Conservation (phyloP, 2,888 invertebrate genomes). For the Craniophora ligustri region DNA sequence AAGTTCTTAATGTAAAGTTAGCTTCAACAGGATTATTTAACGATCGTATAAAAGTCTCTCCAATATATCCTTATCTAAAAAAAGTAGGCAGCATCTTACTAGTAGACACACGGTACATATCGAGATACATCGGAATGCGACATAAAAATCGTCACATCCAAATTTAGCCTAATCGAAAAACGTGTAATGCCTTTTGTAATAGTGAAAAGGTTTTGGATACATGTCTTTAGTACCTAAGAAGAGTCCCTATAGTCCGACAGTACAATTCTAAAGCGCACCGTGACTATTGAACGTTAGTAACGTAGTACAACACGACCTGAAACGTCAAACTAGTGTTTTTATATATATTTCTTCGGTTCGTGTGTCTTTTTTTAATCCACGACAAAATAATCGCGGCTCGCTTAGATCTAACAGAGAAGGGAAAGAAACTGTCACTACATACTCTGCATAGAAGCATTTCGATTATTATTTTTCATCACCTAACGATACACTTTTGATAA, state of each 20-base stretch:
- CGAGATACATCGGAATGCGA: conserved; percentile 66
- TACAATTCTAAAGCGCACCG: conserved; percentile 26
- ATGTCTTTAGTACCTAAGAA: conserved; percentile 77
- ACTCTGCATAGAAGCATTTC: conserved; percentile 74
- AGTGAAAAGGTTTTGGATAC: conserved; percentile 81
- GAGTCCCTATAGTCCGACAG: conserved; percentile 59
- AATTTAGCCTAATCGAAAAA: conserved; percentile 69
- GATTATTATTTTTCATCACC: conserved; percentile 73
- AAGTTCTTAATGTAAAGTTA: conserved; percentile 86
- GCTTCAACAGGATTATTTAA: conserved; percentile 87
- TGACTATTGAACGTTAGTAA: conserved; percentile 20
- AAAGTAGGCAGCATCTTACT: conserved; percentile 82
- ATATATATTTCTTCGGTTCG: conserved; percentile 5
- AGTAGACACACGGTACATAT: conserved; percentile 79
- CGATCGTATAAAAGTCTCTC: conserved; percentile 88
- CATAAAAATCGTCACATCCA: conserved; percentile 75
- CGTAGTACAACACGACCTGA: conserved; percentile 13
- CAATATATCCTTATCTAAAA: conserved; percentile 88
- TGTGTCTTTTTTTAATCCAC: not conserved
- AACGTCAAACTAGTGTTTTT: conserved; percentile 6
- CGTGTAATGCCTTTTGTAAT: conserved; percentile 75
- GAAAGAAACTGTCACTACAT: conserved; percentile 71
- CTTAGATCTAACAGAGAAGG: conserved; percentile 45
- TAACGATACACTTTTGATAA: conserved; percentile 85
- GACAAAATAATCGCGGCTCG: conserved; percentile 21